Evolutionary conservation across 2,888 invertebrate genomes (phyloP), one percentile per base, ranked within the genome.

Genomic region (Timandra comae): DNA sequence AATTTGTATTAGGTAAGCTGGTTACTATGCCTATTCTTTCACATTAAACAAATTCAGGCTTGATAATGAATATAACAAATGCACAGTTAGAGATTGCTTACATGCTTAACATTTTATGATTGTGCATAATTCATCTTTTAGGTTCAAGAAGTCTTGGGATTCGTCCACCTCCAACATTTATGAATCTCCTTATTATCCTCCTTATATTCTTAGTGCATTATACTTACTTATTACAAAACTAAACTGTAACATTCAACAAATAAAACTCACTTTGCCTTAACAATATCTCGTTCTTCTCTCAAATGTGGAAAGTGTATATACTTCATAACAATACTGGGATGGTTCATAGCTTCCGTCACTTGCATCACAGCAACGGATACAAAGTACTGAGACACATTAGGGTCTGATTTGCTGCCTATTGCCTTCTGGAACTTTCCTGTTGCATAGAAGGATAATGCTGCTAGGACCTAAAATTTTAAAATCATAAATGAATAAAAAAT

Each of bases 241-340:
- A 23, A 29, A 12, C 9, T 29, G 10, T 13, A 11, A n/a, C 27
- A 13, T 11, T n/a, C 5, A 9, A 6, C 8, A 13, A 12, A 16
- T 19, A 12, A 31, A 22, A 46, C 51, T 44, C 40, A 80, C 82
- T 73, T 77, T 39, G 72, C 66, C 46, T 82, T 82, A 20, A 82
- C 63, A 37, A 71, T 53, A 49, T 82, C 79, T 13, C 82, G 56
- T 30, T 82, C 82, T 22, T 67, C 61, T n/a, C 72, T 66, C 8
- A 82, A 46, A 56, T 82, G 82, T 7, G 82, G 82, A 32, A 81
- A 82, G 41, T 82, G 82, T 34, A 82, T 80, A 38, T 82, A 79
- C 34, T 82, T 82, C 48, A 79, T 80, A 0, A 82, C 71, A 39
- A 82, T 74, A 1, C 59, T 52, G 0, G 75, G 70, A 31, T 80